Base-by-base conservation (phyloP, 2,888 invertebrate genomes). In the Drosophila colorata region DNA sequence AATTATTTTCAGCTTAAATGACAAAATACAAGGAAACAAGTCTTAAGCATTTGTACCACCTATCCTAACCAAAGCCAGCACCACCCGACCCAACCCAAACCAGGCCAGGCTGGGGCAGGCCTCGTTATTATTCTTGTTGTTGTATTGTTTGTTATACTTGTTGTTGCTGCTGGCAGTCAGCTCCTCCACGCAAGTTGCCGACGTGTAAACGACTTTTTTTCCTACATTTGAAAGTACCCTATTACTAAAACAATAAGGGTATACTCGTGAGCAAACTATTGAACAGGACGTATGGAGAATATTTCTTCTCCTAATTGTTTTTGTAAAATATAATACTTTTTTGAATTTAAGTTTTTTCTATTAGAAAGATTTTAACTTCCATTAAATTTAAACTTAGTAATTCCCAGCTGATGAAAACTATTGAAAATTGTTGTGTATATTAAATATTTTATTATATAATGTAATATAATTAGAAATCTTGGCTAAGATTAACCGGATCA, bases 1-100 rank as follows among this genome's bases (percentile, higher is more conserved):
- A 90, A 90, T 90, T 90, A 90, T 90, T 90, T 90, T 89, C 90
- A 90, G 90, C 90, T 90, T 90, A 90, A 90, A 90, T 85, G 90
- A 90, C 90, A 90, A 88, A 89, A 88, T 77, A 79, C 83, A 90
- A 90, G 89, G 88, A 90, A 90, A 87, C 80, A 88, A 90, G 88
- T 90, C 90, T 90, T 90, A 88, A 90, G 90, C 86, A 81, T 83
- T 63, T 49, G 41, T 58, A 57, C 72, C 71, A 69, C 70, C 51
- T 58, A 55, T 20, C 70, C 51, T 58, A 52, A 14, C 44, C 58
- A 46, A 51, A 41, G 46, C 55, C 69, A 52, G 14, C 53, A 53
- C 49, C 13, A 47, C 25, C 35, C 40, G 14, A 53, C 43, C 33
- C 13, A 44, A 18, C 18, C 40, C 28, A 47, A 48, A 18, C 18